Conservation (phyloP, 1,140 invertebrate species). For the Metopolophium dirhodum region DNA sequence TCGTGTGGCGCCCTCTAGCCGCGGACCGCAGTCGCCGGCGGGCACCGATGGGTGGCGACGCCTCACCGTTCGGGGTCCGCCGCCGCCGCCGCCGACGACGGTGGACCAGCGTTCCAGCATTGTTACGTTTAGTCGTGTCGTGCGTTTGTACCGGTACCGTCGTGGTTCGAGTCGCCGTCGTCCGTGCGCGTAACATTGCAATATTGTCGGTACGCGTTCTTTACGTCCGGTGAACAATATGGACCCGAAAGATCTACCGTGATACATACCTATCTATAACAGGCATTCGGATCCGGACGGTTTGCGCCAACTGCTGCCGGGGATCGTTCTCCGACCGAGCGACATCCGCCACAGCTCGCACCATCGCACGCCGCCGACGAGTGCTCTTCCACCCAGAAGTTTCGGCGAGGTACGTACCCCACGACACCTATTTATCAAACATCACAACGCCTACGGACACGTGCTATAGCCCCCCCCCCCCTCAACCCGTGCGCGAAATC, state of each 20-base stretch:
- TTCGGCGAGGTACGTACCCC: not conserved
- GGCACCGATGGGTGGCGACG: not conserved
- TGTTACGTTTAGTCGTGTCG: conserved; percentile 30
- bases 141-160: not conserved
- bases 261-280: not conserved
- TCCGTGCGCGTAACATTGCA: not conserved
- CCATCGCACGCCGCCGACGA: not conserved
- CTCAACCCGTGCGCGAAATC: too few relatives aligned
- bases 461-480: too few relatives aligned
- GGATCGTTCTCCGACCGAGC: not conserved
- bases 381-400: not conserved
- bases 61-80: not conserved
- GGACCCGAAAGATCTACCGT: not conserved
- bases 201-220: not conserved
- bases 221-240: not conserved
- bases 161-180: not conserved
- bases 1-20: not conserved
- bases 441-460: not conserved
- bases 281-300: not conserved
- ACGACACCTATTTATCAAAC: not conserved
- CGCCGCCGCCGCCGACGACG: not conserved
- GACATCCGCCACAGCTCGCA: not conserved
- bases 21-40: not conserved
- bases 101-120: not conserved
- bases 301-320: not conserved